Evolutionary conservation across 2,113 vertebrate species (phyloP), one percentile per base, ranked within the genome.

Genomic region (Platycercus adscitus): DNA sequence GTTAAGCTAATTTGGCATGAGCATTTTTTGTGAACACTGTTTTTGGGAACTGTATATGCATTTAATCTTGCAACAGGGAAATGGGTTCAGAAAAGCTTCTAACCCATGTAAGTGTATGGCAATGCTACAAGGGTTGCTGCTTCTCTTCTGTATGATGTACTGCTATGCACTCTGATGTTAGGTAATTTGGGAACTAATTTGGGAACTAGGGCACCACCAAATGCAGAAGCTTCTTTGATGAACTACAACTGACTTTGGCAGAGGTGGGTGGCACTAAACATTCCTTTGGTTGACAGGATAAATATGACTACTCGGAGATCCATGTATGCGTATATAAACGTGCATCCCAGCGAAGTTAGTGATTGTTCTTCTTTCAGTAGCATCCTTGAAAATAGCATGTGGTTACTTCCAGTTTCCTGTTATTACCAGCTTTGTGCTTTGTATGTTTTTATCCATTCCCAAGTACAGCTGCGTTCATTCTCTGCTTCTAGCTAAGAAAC

Each of bases 41-140:
- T 91, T 81, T 50, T 3, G 7, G 21, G 13, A 79, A 66, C 43
- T 46, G 4, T 70, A 11, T 39, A 1, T 21, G 8, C 19, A 33
- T 47, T 88, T 53, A 68, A 68, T 31, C 44, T 76, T 76, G 37
- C 37, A 73, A 80, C 14, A 53, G 31, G 28, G 8, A 61, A 66
- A 33, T 4, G 13, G 5, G 6, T 18, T 92, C n/a, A 55, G 24
- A 37, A 50, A 94, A 77, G 6, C 5, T 72, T 60, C 63, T 68
- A n/a, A 58, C 14, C 4, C 41, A 5, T 6, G 50, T 18, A 2
- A 3, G 25, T 13, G 10, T 31, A 18, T 1, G 2, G 44, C 46
- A 73, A 16, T 26, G 39, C 23, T 75, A 33, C 35, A 39, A 52
- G 17, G 9, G 43, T 3, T 65, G 20, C 25, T 61, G 29, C 8